Base-by-base conservation (phyloP, 2,797 vertebrate species). In the Sebastes goodei region DNA sequence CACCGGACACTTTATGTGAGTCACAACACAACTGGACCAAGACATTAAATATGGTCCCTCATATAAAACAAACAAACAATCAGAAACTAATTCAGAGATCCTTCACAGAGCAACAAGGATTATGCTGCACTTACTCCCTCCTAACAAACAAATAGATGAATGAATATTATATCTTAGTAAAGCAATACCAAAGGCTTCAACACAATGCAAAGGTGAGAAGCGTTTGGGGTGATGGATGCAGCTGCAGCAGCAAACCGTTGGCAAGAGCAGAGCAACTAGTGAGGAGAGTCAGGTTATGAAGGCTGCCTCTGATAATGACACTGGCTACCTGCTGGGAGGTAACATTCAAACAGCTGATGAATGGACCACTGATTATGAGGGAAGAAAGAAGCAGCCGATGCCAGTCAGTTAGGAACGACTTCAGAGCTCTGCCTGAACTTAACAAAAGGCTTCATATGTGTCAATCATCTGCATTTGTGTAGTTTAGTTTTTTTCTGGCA, bases 1-100 rank as follows among this genome's bases (percentile, higher is more conserved):
- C 90, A 96, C 95, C 1, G 95, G 97, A 65, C 96, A 97, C 85
- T 97, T 96, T 70, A 95, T 97, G 97, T 98, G 72, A 97, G 96
- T 91, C 53, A 20, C 21, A 30, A 74, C 53, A 33, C 11, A 42
- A 42, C 32, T 20, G 12, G 8, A 64, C 14, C 1, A 12, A 20
- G 3, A 29, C 21, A 0, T 21, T 35, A 21, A 35, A 17, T 0
- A 46, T 46, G 0, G 42, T 1, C 42, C 42, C 42, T 46, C 42
- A 17, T 46, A 46, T 46, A 46, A 46, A 46, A 46, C 15, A 0
- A 46, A 46, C 6, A 46, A 46, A 46, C 0, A 46, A 46, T 1
- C 42, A 46, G 0, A 46, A 46, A 46, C 3, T 46, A 17, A 17
- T 55, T 55, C n/a, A 23, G 53, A 55, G 10, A 12, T 55, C n/a